Evolutionary conservation across 2,113 vertebrate species (phyloP).

Genomic region (Hystrix cristata): DNA sequence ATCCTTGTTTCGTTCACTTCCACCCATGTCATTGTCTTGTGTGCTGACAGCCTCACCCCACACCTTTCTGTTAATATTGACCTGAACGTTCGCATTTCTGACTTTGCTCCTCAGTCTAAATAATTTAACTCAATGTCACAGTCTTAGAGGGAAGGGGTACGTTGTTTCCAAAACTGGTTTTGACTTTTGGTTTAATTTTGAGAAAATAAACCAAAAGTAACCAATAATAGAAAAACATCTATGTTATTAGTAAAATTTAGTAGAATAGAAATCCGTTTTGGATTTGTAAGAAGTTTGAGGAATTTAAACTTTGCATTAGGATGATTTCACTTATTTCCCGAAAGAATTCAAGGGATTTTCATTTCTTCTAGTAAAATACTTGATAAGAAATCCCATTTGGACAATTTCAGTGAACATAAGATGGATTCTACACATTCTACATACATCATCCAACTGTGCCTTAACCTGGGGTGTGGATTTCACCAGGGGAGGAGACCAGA

Average conservation of each 20-base stretch:
- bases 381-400: neutral
- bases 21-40: neutral
- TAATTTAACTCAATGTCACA: neutral
- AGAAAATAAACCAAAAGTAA: neutral
- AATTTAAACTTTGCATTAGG: neutral
- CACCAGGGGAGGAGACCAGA: conserved; percentile 49
- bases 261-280: neutral
- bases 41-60: neutral
- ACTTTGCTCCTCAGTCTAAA: neutral
- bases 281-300: neutral
- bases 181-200: neutral
- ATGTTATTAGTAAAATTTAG: neutral
- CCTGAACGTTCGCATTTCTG: neutral
- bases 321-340: neutral
- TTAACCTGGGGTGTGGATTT: conserved; percentile 17
- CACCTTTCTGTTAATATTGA: neutral
- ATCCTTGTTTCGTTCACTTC: neutral
- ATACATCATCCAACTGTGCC: neutral
- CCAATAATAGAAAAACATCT: neutral
- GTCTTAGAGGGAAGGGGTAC: neutral
- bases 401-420: neutral
- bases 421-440: conserved; percentile 37
- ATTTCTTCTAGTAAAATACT: neutral
- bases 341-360: neutral
- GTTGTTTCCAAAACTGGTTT: neutral